phyloP scores from a whole-genome alignment of 2,888 invertebrate species.

The Aproaerema taeniolella region DNA sequence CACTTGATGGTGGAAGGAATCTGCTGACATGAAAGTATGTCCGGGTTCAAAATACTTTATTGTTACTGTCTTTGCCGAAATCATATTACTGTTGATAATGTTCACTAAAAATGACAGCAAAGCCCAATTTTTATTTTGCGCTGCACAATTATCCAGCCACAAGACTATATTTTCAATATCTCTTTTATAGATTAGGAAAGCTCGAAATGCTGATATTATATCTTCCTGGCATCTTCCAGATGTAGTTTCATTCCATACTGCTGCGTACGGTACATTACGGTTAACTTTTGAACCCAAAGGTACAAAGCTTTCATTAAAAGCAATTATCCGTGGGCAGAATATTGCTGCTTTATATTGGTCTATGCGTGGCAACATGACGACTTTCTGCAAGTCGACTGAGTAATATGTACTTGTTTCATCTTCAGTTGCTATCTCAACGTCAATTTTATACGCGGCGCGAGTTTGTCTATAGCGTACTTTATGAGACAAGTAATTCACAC shows the following conservation, averaged over 20 bases:
- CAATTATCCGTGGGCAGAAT: slow-evolving; percentile 20
- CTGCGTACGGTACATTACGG: slow-evolving; percentile 10
- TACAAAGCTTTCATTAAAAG: slow-evolving; percentile 22
- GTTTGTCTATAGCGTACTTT: background rate
- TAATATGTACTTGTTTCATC: background rate
- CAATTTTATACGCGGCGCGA: too few species aligned
- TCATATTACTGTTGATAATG: slow-evolving; percentile 5
- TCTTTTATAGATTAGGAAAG: slow-evolving; percentile 13
- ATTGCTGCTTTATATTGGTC: slow-evolving; percentile 19
- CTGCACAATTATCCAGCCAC: slow-evolving; percentile 12
- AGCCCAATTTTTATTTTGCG: slow-evolving; percentile 15
- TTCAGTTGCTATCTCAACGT: too few species aligned
- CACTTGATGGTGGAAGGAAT: slow-evolving; percentile 4
- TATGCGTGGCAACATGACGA: slow-evolving; percentile 20
- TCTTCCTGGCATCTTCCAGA: slow-evolving; percentile 16
- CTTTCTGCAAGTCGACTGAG: slow-evolving; percentile 21
- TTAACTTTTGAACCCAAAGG: slow-evolving; percentile 9
- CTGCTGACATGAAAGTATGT: slow-evolving; percentile 13
- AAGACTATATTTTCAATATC: slow-evolving; percentile 6
- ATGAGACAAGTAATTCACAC: too few species aligned
- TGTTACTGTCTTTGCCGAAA: slow-evolving; percentile 6
- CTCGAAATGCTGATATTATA: slow-evolving; percentile 9
- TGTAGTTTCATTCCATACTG: slow-evolving; percentile 15
- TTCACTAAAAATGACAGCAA: slow-evolving; percentile 7
- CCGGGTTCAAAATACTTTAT: slow-evolving; percentile 12